Percentiles rank a stretch among this genome's conserved stretches.
phyloP scores from a whole-genome alignment of 1,140 invertebrate species.

The Venturia canescens region DNA sequence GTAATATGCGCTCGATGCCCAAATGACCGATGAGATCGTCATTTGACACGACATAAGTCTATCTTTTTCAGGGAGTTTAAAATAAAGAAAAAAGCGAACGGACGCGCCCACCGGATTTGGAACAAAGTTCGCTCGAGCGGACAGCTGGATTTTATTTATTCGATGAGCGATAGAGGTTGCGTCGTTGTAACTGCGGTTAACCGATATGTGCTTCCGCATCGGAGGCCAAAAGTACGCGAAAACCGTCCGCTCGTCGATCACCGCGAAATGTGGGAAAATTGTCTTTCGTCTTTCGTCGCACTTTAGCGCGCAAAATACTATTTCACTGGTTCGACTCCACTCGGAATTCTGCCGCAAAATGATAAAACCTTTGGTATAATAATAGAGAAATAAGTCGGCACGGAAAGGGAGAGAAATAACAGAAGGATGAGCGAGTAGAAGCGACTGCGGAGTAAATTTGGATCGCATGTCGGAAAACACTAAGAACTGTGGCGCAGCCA shows the following conservation, averaged over 20 bases:
- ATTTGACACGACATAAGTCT: slow-evolving; percentile 25
- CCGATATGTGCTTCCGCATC: no score
- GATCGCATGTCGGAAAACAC: slow-evolving; percentile 74
- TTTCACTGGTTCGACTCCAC: background rate
- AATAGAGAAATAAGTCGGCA: slow-evolving; percentile 33
- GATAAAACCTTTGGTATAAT: slow-evolving; percentile 18
- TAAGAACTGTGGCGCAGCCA: slow-evolving; percentile 63
- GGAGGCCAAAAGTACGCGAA: no score
- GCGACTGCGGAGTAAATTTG: slow-evolving; percentile 57
- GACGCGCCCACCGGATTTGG: no score
- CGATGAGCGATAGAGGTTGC: no score
- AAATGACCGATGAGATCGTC: slow-evolving; percentile 30
- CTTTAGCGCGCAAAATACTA: background rate
- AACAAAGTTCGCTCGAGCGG: no score
- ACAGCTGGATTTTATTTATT: background rate
- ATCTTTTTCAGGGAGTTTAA: background rate
- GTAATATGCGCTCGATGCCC: background rate
- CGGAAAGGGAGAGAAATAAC: slow-evolving; percentile 30
- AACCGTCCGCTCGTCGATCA: no score
- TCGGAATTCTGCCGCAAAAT: background rate
- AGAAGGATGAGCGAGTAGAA: slow-evolving; percentile 40
- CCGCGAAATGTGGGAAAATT: no score
- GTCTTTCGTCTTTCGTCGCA: no score
- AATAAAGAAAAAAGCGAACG: no score
- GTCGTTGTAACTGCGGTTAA: no score